A percentile compares a stretch with the other conserved stretches of the same genome.
Conservation (phyloP, 2,888 invertebrate genomes). For the Mongoloraphidia duomilia region DNA sequence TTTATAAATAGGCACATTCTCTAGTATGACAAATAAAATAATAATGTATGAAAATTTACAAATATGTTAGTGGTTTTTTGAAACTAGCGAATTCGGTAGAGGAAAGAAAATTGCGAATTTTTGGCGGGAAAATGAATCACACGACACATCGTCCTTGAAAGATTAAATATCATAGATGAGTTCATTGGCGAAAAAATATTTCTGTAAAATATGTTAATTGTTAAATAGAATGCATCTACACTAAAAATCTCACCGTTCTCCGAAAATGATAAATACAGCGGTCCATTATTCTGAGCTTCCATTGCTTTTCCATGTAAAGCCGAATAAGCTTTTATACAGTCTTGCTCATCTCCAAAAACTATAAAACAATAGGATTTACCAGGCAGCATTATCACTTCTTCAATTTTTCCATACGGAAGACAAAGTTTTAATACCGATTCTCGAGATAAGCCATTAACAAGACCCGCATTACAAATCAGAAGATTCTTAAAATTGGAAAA, state of each 20-base stretch:
- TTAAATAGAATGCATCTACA: too few species aligned
- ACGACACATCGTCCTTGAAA: too few species aligned
- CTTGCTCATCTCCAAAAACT: slow-evolving; percentile 34
- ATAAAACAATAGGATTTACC: slow-evolving; percentile 74
- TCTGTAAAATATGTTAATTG: too few species aligned
- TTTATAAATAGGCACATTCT: too few species aligned
- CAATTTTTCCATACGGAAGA: slow-evolving; percentile 35
- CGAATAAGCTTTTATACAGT: slow-evolving; percentile 41
- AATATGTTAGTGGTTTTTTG: too few species aligned
- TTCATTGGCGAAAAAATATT: too few species aligned
- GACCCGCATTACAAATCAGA: slow-evolving; percentile 74
- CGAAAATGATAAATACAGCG: slow-evolving; percentile 51
- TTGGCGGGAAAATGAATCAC: too few species aligned
- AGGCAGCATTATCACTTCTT: slow-evolving; percentile 53
- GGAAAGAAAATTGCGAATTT: too few species aligned
- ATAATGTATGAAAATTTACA: too few species aligned
- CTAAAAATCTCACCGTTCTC: slow-evolving; percentile 31
- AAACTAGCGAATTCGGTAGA: too few species aligned
- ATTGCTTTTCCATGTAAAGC: slow-evolving; percentile 43
- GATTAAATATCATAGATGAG: too few species aligned
- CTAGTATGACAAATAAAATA: too few species aligned
- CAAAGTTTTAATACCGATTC: slow-evolving; percentile 43
- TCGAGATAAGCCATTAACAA: slow-evolving; percentile 63
- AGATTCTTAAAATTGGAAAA: slow-evolving; percentile 42
- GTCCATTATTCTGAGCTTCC: slow-evolving; percentile 40